These are phyloP conservation scores for Lepisosteus oculatus DNA, from an alignment of 2,113 vertebrate species.

Conservation along the genomic window DNA sequence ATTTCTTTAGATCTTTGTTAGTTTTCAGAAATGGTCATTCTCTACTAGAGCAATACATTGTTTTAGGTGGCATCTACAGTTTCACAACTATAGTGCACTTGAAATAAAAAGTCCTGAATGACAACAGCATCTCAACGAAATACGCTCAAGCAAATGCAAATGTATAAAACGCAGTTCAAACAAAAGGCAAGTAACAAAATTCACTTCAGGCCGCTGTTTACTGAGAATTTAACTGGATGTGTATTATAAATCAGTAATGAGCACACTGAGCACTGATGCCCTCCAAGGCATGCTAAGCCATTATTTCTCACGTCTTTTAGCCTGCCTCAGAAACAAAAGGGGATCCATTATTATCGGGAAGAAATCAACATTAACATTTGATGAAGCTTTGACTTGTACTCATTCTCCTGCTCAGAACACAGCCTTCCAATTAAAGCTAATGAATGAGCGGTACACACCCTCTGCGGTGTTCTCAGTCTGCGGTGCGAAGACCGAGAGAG, in stretches of 20 bases:
- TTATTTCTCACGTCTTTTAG: conserved; percentile 6
- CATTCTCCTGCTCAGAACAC: conserved; percentile 9
- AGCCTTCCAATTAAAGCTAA: conserved; percentile 25
- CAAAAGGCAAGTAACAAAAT: not conserved
- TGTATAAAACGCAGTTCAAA: not conserved
- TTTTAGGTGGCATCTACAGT: no score
- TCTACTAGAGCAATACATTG: no score
- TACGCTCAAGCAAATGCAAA: not conserved
- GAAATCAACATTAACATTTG: conserved; percentile 28
- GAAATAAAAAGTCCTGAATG: no score
- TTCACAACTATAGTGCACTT: no score
- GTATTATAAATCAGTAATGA: conserved; percentile 20
- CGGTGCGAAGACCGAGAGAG: no score
- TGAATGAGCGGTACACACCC: not conserved
- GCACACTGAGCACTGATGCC: conserved; percentile 14
- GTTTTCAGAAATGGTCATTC: no score
- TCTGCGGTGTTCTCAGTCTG: no score
- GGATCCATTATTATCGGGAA: conserved; percentile 13
- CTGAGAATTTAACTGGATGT: not conserved
- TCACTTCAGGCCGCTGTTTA: not conserved
- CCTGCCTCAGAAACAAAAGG: conserved; percentile 13
- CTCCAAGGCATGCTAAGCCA: not conserved
- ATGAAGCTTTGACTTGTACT: conserved; percentile 26
- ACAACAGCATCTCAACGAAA: not conserved
- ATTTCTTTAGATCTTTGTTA: no score